Conservation (phyloP, 2,797 vertebrate genomes). For the Pantherophis vulpinus region DNA sequence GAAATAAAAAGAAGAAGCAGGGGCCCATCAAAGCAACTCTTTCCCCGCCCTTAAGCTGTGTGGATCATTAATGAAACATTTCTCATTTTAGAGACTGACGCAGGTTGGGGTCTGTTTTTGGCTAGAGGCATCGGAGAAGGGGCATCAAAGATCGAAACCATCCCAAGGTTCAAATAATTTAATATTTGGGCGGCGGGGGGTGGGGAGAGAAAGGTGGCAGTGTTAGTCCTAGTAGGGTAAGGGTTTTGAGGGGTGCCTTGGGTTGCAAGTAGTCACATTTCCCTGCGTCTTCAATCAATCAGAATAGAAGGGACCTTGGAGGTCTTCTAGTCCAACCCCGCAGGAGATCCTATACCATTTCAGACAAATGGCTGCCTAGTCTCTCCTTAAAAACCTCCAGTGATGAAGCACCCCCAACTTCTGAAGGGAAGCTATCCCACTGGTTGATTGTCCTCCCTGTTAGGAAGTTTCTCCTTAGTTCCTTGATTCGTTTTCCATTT, state of each 20-base stretch:
- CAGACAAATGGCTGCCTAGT: too few species aligned
- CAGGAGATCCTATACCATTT: too few species aligned
- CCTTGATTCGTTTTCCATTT: too few species aligned
- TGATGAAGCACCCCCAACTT: too few species aligned
- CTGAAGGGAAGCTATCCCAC: too few species aligned
- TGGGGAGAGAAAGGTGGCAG: too few species aligned
- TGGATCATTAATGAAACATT: neutral
- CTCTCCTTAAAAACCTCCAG: too few species aligned
- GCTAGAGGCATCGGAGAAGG: neutral
- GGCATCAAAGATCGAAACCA: neutral
- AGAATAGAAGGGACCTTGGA: too few species aligned
- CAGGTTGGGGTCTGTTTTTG: neutral
- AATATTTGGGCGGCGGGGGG: neutral
- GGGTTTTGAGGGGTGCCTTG: neutral
- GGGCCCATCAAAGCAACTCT: neutral
- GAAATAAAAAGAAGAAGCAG: neutral
- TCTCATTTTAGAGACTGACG: neutral
- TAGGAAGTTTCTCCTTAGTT: too few species aligned
- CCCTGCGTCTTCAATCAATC: neutral
- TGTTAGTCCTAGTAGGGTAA: neutral
- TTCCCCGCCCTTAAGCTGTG: neutral
- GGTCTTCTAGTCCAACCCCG: too few species aligned
- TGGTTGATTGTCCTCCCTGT: too few species aligned
- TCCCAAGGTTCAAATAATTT: neutral
- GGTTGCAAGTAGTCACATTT: neutral